phyloP scores from a whole-genome alignment of 2,797 vertebrate species.

The Oceanodroma leucorhoa region DNA sequence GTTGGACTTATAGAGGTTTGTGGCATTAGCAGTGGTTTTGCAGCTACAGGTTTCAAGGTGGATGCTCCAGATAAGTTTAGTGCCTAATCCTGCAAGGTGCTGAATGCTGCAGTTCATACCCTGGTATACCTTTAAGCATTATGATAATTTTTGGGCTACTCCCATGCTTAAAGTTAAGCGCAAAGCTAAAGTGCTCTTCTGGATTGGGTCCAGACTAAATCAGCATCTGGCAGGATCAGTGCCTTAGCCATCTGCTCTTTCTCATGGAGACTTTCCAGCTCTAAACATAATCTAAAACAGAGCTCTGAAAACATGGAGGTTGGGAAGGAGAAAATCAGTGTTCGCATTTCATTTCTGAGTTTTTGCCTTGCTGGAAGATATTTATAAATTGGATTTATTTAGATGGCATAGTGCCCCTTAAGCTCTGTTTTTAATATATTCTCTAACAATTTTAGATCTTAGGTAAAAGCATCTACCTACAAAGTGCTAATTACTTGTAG shows the following conservation, averaged over 20 bases:
- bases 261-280: constrained; percentile 52
- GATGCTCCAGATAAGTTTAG: not conserved
- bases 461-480: not conserved
- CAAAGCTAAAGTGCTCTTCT: constrained; percentile 30
- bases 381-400: not conserved
- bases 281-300: constrained; percentile 35
- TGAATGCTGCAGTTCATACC: not conserved
- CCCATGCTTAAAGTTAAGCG: not conserved
- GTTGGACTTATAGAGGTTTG: not conserved
- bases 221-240: constrained; percentile 53
- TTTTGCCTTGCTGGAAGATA: not conserved
- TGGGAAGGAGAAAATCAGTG: not conserved
- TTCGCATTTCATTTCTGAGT: not conserved
- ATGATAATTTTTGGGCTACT: not conserved
- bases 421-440: not conserved
- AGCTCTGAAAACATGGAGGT: constrained; percentile 5
- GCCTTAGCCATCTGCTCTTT: constrained; percentile 50
- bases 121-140: not conserved
- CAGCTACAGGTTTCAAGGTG: not conserved
- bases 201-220: constrained; percentile 22
- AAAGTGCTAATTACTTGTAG: not conserved
- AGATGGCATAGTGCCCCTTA: not conserved
- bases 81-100: not conserved
- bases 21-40: not conserved
- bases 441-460: not conserved